A percentile compares a stretch with the other conserved stretches of the same genome.
Conservation (phyloP, 1,140 invertebrate genomes). For the Cydia splendana region DNA sequence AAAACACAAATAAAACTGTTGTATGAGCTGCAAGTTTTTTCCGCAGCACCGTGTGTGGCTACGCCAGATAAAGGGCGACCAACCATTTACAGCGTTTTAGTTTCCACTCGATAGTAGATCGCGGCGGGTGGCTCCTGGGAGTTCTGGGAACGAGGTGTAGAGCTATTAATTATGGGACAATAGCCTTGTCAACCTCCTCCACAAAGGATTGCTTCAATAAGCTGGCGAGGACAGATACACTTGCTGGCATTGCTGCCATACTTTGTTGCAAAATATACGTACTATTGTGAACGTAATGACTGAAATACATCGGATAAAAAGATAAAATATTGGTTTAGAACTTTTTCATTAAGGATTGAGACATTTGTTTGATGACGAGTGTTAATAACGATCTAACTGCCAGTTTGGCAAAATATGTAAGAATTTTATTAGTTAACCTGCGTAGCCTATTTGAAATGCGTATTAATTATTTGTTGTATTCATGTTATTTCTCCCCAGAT, state of each 20-base stretch:
- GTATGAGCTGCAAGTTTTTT: not conserved
- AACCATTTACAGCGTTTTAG: slow-evolving; percentile 55
- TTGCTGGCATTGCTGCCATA: slow-evolving; percentile 6
- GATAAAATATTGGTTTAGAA: not conserved
- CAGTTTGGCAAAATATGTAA: too few species aligned
- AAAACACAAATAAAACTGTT: slow-evolving; percentile 12
- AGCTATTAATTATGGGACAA: slow-evolving; percentile 63
- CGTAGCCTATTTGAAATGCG: too few species aligned
- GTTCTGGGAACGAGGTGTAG: slow-evolving; percentile 46
- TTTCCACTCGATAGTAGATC: slow-evolving; percentile 50
- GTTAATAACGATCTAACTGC: too few species aligned
- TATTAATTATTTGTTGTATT: not conserved
- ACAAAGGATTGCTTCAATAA: slow-evolving; percentile 49
- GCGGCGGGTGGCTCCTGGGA: slow-evolving; percentile 47
- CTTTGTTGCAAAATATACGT: not conserved
- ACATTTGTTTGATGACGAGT: too few species aligned
- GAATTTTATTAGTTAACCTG: too few species aligned
- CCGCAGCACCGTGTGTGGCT: slow-evolving; percentile 53
- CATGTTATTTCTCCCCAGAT: not conserved
- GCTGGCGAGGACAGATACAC: slow-evolving; percentile 9
- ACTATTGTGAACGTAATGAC: not conserved
- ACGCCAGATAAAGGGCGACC: slow-evolving; percentile 41
- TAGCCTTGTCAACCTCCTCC: slow-evolving; percentile 49
- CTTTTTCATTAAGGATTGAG: not conserved
- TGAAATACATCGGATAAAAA: not conserved